Percentiles rank a stretch among this genome's conserved stretches.
Evolutionary conservation across 2,113 vertebrate species (phyloP).

Genomic region (Myocastor coypus): DNA sequence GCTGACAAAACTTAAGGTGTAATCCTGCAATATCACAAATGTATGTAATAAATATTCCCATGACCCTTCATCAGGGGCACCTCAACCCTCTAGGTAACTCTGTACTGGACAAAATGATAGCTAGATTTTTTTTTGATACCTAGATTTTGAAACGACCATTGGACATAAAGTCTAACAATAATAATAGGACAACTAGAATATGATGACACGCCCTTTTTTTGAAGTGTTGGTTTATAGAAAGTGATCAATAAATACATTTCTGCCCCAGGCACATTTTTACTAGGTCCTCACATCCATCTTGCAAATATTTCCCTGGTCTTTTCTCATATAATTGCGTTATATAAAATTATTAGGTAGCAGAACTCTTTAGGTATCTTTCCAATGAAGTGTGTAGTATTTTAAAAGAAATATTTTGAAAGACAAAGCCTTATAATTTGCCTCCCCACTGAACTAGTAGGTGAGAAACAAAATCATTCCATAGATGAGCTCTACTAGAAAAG

Average conservation of each 20-base stretch:
- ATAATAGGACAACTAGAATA: not conserved
- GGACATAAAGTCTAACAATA: not conserved
- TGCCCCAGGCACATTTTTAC: not conserved
- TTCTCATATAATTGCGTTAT: not conserved
- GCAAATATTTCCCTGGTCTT: not conserved
- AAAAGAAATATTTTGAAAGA: not conserved
- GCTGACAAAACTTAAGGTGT: not conserved
- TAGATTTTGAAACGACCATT: not conserved
- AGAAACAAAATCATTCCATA: not conserved
- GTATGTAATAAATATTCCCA: not conserved
- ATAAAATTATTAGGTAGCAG: not conserved
- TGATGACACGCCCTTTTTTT: not conserved
- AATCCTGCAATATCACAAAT: not conserved
- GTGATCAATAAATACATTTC: not conserved
- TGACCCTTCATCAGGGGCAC: not conserved
- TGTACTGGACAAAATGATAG: not conserved
- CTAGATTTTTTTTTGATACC: not conserved
- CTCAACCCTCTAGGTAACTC: not conserved
- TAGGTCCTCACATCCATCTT: not conserved
- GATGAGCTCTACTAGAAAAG: not conserved
- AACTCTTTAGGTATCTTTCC: not conserved
- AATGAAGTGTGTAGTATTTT: not conserved
- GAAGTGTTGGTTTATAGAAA: not conserved
- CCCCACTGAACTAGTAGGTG: not conserved
- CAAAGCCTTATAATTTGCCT: not conserved